Evolutionary conservation across 1,140 invertebrate species (phyloP).

Genomic region (Delia radicum): DNA sequence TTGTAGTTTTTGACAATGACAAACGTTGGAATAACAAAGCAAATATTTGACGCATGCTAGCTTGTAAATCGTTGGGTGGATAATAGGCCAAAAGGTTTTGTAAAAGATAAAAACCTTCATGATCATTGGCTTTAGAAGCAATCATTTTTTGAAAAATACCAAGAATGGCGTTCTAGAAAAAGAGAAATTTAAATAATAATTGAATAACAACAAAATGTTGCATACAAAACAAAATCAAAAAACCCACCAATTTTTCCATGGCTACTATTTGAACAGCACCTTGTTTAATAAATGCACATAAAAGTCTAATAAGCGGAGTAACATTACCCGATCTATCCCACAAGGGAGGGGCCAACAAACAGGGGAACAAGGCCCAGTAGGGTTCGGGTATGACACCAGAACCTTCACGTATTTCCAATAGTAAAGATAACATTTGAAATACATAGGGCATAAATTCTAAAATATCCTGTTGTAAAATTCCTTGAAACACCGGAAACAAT

Average conservation of each 20-base stretch:
- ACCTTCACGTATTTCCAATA: conserved; percentile 78
- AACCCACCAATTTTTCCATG: conserved; percentile 66
- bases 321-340: conserved; percentile 94
- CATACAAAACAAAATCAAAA: not conserved
- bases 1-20: conserved; percentile 90
- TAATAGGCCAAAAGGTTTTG: conserved; percentile 80
- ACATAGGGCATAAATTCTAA: conserved; percentile 98
- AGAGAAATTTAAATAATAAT: conserved; percentile 18
- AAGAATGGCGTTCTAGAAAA: conserved; percentile 72
- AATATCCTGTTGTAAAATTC: conserved; percentile 90
- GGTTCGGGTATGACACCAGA: conserved; percentile 67
- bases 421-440: conserved; percentile 91
- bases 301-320: conserved; percentile 82
- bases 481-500: conserved; percentile 91
- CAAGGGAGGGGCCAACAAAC: conserved; percentile 80
- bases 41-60: conserved; percentile 87
- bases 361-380: conserved; percentile 88
- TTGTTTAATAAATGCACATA: conserved; percentile 81
- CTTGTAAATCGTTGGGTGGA: conserved; percentile 65
- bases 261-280: conserved; percentile 73
- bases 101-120: conserved; percentile 92
- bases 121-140: conserved; percentile 92
- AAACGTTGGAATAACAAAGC: conserved; percentile 88
- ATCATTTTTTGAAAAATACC: conserved; percentile 97
- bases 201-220: not conserved